Base-by-base conservation (phyloP, 1,140 invertebrate species). In the Drosophila neocordata region DNA sequence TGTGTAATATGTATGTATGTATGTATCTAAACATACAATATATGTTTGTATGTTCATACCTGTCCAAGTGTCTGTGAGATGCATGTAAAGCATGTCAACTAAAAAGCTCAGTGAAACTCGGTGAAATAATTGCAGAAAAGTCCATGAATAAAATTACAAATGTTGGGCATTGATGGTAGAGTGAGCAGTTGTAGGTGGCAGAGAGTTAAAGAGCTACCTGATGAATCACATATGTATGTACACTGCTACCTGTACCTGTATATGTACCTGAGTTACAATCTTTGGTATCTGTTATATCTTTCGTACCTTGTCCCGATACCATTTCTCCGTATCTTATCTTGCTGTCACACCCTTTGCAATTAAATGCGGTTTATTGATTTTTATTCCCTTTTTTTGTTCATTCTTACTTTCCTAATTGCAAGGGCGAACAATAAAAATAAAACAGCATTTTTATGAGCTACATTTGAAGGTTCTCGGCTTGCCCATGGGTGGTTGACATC, bases 31-130 rank as follows among this genome's bases (percentile, higher is more conserved):
- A 31, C 27, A 31, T 31, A 31, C 27, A 31, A 31, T 31, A 31
- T 31, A 31, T 31, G 24, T 24, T 24, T 24, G 27, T 31, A 31
- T 31, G 27, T 31, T 24, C 22, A 24, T 24, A 24, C 22, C 1
- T 48, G 15, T 64, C 59, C 12, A 52, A 38, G 62, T 69, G 61
- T 85, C 61, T 79, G 78, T 78, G 69, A 80, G 77, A 87, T 76
- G 83, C 76, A 79, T 76, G 69, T 83, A 88, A 88, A 88, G 83
- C 83, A 71, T 88, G 83, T 88, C 83, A 89, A 73, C 65, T 53
- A 38, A 53, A 71, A 71, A 85, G 76, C 72, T 48, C 79, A 88
- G 83, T 78, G 84, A 88, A 88, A 88, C 80, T 88, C 75, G 69
- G 65, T 69, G 84, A 88, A 87, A 82, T 82, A 87, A 75, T 82